phyloP scores from a whole-genome alignment of 2,797 vertebrate species.

The Micromesistius poutassou region DNA sequence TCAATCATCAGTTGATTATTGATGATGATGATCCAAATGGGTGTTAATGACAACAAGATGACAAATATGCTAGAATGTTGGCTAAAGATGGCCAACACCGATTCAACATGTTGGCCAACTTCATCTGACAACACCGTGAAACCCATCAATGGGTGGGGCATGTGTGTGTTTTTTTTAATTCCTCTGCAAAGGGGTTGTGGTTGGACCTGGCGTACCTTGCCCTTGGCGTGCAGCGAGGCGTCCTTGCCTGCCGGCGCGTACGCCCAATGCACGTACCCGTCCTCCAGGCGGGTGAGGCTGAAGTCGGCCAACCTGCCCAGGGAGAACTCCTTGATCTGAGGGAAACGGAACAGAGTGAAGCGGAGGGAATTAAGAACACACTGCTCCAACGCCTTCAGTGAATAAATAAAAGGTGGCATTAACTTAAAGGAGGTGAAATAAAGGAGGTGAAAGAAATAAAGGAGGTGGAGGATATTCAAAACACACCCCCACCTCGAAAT shows the following conservation, averaged over 20 bases:
- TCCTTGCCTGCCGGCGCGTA: constrained; percentile 62
- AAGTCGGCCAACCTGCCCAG: constrained; percentile 78
- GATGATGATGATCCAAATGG: neutral
- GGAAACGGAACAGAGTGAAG: neutral
- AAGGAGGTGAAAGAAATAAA: neutral
- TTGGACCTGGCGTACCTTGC: constrained; percentile 74
- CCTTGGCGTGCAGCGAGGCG: constrained; percentile 61
- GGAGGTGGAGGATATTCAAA: neutral
- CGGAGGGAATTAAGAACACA: neutral
- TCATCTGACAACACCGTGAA: too few species aligned
- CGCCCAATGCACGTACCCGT: constrained; percentile 78
- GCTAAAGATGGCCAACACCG: too few species aligned
- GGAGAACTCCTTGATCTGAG: constrained; percentile 84
- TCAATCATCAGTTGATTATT: too few species aligned
- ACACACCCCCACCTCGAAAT: constrained; percentile 74
- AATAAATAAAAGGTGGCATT: neutral
- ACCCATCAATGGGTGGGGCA: neutral
- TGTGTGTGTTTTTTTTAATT: neutral
- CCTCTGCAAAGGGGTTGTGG: neutral
- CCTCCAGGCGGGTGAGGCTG: constrained; percentile 75
- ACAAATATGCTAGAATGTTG: neutral
- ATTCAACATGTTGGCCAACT: too few species aligned
- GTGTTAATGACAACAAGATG: neutral
- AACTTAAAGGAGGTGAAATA: too few species aligned
- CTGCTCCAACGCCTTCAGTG: neutral